Percentiles rank a stretch among this genome's conserved stretches.
Conservation (phyloP, 1,140 invertebrate genomes). For the Achatina immaculata region DNA sequence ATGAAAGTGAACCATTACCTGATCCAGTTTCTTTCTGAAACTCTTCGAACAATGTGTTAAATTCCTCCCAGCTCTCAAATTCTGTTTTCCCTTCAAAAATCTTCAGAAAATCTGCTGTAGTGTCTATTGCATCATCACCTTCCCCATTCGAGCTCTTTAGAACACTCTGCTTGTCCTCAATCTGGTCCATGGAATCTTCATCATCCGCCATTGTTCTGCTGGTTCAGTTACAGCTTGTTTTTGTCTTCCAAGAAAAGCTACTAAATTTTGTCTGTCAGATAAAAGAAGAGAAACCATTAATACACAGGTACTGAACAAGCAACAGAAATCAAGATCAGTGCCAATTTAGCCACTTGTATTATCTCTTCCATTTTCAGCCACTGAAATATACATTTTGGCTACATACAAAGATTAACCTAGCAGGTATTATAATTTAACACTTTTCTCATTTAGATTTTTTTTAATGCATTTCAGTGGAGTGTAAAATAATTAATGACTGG, state of each 20-base stretch:
- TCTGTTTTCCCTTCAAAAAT: conserved; percentile 34
- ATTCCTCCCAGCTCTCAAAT: conserved; percentile 34
- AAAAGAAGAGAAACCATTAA: neutral
- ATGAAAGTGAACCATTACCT: too few species aligned
- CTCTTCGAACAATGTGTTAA: conserved; percentile 31
- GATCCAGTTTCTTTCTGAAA: conserved; percentile 34
- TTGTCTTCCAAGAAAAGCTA: neutral
- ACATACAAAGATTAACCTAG: too few species aligned
- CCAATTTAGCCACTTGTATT: neutral
- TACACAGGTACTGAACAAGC: neutral
- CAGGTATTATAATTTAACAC: too few species aligned
- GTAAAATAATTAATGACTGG: too few species aligned
- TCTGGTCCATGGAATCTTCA: conserved; percentile 3
- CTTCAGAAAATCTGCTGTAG: conserved; percentile 26
- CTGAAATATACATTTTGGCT: too few species aligned
- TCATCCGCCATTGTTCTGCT: conserved; percentile 17
- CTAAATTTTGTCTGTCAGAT: neutral
- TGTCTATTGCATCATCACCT: conserved; percentile 34
- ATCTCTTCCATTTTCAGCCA: too few species aligned
- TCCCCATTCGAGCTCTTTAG: neutral
- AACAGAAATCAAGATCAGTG: neutral
- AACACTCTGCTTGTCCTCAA: conserved; percentile 8
- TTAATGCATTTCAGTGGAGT: too few species aligned
- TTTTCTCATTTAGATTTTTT: too few species aligned
- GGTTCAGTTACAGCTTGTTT: neutral